A percentile compares a stretch with the other conserved stretches of the same genome.
Conservation (phyloP, 2,888 invertebrate species). For the Drosophila neutralis region DNA sequence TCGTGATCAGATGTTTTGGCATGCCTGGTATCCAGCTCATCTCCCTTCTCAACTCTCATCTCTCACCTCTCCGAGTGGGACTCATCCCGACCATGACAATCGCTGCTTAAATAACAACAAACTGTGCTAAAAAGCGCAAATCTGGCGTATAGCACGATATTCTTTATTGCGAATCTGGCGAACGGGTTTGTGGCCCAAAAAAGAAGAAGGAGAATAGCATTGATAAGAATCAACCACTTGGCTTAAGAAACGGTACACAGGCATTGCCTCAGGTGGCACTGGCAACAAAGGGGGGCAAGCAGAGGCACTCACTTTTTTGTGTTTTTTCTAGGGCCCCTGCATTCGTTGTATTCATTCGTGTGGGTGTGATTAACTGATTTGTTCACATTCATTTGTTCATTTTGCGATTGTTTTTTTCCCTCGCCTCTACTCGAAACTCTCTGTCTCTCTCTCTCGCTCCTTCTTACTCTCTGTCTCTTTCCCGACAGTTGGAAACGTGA, state of each 20-base stretch:
- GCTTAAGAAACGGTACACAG: constrained; percentile 30
- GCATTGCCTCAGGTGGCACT: constrained; percentile 32
- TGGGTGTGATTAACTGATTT: constrained; percentile 84
- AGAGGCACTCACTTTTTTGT: constrained; percentile 7
- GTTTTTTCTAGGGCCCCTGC: constrained; percentile 32
- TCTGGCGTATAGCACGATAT: constrained; percentile 82
- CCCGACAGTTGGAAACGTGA: constrained; percentile 75
- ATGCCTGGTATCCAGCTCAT: constrained; percentile 44
- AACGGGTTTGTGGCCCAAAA: constrained; percentile 64
- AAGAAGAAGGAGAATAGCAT: constrained; percentile 17
- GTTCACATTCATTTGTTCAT: constrained; percentile 83
- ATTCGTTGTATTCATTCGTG: constrained; percentile 63
- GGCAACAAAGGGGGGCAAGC: neutral
- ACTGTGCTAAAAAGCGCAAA: constrained; percentile 72
- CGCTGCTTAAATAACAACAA: constrained; percentile 42
- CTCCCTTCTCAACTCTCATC: constrained; percentile 3
- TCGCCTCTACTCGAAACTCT: constrained; percentile 2
- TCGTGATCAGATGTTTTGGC: constrained; percentile 74
- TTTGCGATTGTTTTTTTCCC: constrained; percentile 61
- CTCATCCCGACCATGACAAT: constrained; percentile 67
- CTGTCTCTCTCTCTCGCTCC: neutral
- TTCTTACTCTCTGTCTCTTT: constrained; percentile 5
- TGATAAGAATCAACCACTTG: constrained; percentile 78
- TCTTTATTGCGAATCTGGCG: constrained; percentile 74
- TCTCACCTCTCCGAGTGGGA: constrained; percentile 20